Conservation (phyloP, 2,113 vertebrate species). For the Panthera leo region DNA sequence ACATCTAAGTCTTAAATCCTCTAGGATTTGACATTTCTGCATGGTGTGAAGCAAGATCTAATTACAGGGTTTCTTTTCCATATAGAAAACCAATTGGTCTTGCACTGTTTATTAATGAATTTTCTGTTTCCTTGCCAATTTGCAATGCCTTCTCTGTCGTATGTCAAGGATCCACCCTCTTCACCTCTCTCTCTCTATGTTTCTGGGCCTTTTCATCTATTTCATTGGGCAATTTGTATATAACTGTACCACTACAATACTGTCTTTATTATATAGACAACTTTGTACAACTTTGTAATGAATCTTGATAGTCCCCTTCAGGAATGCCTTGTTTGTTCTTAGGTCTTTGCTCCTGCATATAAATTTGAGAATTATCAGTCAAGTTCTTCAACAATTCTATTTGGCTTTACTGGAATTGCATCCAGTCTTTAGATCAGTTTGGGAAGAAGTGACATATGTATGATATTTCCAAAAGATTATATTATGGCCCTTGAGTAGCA, state of each 20-base stretch:
- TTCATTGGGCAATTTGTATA: background rate
- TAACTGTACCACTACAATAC: background rate
- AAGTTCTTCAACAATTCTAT: background rate
- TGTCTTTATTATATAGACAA: background rate
- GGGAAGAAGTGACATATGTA: background rate
- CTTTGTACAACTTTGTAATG: background rate
- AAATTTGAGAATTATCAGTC: background rate
- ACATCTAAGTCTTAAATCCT: background rate
- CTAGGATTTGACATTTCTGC: background rate
- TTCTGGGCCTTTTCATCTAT: background rate
- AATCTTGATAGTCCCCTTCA: background rate
- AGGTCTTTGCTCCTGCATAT: background rate
- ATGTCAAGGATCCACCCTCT: background rate
- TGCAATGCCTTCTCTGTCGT: background rate
- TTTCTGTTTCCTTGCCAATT: background rate
- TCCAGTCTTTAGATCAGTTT: background rate
- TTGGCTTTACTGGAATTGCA: background rate
- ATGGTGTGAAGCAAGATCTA: background rate
- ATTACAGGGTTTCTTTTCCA: background rate
- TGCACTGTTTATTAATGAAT: background rate
- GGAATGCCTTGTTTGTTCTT: background rate
- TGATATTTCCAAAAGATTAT: constrained; percentile 2
- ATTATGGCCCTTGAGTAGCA: background rate
- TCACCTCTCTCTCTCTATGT: background rate
- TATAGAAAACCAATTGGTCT: background rate